Evolutionary conservation across 2,113 vertebrate genomes (phyloP), one percentile per base, ranked within the genome.

Genomic region (Macrotis lagotis): DNA sequence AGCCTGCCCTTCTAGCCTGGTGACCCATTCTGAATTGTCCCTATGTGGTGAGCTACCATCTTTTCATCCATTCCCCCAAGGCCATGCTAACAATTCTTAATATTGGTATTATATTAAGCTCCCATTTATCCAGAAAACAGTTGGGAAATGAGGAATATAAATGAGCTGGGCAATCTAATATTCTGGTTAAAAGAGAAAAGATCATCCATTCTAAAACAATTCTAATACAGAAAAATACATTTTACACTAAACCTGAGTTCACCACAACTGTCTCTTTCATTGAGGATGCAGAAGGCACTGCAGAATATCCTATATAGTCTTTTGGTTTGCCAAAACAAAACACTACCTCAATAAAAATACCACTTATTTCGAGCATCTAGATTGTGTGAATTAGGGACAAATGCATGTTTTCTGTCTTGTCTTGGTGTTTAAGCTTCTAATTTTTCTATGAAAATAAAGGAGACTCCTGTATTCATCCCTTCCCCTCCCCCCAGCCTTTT

Each of bases 101-200:
- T 44, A 83, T 8, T 8, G 66, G 66, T 8, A 83, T 83, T 44
- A 83, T 0, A 44, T n/a, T 8, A 8, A 90, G 55, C 89, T 96
- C 94, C 48, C 48, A 91, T 25, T 91, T 91, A 96, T 96, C 50
- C 28, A 90, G 93, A 95, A 66, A 83, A 94, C 94, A 91, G 94
- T 95, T 8, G 25, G 47, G 49, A 49, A 44, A 94, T 14, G 25
- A 50, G 51, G 66, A 44, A 49, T 11, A 12, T 51, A 52, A 90
- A 88, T 88, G 31, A 50, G 2, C 66, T 44, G n/a, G 50, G 48
- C 47, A 52, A 94, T 66, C 74, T 0, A 8, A n/a, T 83, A 91
- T 91, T 91, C 90, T 83, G 53, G 92, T 50, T 91, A n/a, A 94
- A 1, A 49, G 66, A 90, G 48, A 51, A 90, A 22, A 9, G 2